Evolutionary conservation across 2,888 invertebrate species (phyloP), one percentile per base, ranked within the genome.

Genomic region (Drosophila formosana): DNA sequence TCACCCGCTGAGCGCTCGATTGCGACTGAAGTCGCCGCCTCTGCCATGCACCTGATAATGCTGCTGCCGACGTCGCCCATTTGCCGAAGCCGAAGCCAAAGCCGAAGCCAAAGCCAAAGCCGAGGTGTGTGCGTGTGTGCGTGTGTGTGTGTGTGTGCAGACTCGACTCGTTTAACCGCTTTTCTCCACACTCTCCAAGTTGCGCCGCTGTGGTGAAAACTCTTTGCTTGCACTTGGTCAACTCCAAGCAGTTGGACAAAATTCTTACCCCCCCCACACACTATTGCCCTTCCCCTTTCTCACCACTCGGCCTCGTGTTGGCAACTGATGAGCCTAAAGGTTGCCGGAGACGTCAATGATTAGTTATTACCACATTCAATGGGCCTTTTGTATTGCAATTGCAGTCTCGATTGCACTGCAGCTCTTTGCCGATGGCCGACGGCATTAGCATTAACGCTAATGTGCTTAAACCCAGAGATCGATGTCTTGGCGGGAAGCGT

Each of bases 1-100:
- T 72, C 66, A 87, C 72, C 67, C 83, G 83, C 72, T 84, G 84
- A 87, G 84, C 87, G 87, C 80, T 87, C 84, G 87, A 75, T 87
- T 80, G 87, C 83, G 78, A 83, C 83, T 83, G 78, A 87, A 83
- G 87, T 81, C 68, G 87, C 74, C 72, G 79, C 62, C 72, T 47
- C 78, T 58, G 76, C 66, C 66, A 64, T 74, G 64, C 57, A 73
- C 66, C 61, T 87, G 83, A 83, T 83, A 87, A 80, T 87, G 84
- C 67, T 61, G 73, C 61, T 30, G 50, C 51, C 51, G 60, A 18
- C 66, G 30, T n/a, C 58, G 47, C 32, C 53, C 39, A 18, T 18
- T 41, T 13, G 30, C 53, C 60, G 23, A 50, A 13, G 50, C n/a
- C 37, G 13, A 41, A 41, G 56, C 28, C 18, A 23, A 9, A 45